Base-by-base conservation (phyloP, 2,797 vertebrate genomes). In the Zonotrichia albicollis region DNA sequence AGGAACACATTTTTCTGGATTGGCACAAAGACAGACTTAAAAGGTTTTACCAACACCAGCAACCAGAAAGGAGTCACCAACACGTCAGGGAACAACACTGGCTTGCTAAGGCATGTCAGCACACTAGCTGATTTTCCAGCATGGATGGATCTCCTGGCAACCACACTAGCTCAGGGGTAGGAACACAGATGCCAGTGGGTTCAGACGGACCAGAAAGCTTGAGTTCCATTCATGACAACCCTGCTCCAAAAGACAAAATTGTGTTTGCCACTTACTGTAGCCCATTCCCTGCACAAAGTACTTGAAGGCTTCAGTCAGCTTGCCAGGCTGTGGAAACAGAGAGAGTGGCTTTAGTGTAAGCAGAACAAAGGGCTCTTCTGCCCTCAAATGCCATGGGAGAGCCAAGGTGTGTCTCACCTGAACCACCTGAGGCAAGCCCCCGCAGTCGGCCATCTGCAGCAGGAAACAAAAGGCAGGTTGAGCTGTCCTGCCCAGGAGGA, bases 211-310 rank as follows among this genome's bases (percentile, higher is more conserved):
- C 79, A 64, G 43, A 84, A 73, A 67, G 76, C 43, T 48, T 43
- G 67, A 87, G 25, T 5, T 64, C 77, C 77, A 78, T 42, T 61
- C 78, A 73, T 1, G 3, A 85, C 74, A 76, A 72, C 68, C 81
- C 82, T 3, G 3, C 38, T 73, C 20, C 61, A 75, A 87, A 89
- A 7, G 38, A 94, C 53, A 62, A 57, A 88, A 72, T 1, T 57
- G 36, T 62, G 40, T 89, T 42, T 76, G 80, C 46, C 94, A 99
- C 99, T 99, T 98, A 99, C 99, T 99, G 98, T 99, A 99, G 97
- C 99, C 99, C 99, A 99, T 99, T 96, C 99, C 99, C 95, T 99
- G 99, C 94, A 99, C 98, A 97, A 99, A 99, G 96, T 99, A 99
- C 96, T 99, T 99, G 97, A 99, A 99, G 54, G 99, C 99, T 97